Evolutionary conservation across 2,113 vertebrate genomes (phyloP).

Genomic region (Thunnus thynnus): DNA sequence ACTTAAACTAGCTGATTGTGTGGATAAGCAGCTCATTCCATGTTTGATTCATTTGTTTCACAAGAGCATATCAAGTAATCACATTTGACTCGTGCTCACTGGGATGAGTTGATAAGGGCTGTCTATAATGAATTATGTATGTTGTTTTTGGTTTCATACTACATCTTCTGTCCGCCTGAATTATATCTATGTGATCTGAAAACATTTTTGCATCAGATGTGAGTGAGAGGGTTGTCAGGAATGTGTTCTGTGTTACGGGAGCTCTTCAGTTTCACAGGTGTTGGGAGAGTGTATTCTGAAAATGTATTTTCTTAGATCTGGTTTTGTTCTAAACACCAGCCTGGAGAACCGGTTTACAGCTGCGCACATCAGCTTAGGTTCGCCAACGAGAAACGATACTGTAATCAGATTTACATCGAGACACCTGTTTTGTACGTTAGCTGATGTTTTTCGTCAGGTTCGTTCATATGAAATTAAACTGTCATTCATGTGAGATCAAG

Average conservation of each 20-base stretch:
- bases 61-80: neutral
- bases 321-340: slow-evolving; percentile 34
- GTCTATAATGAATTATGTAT: slow-evolving; percentile 13
- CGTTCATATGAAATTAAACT: neutral
- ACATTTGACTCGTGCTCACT: neutral
- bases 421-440: slow-evolving; percentile 13
- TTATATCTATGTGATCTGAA: neutral
- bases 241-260: slow-evolving; percentile 1
- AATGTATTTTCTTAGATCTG: slow-evolving; percentile 14
- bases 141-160: slow-evolving; percentile 13
- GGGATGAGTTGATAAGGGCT: slow-evolving; percentile 43
- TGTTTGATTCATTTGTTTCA: slow-evolving; percentile 7
- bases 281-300: neutral
- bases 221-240: neutral
- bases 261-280: neutral
- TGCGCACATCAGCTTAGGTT: slow-evolving; percentile 5
- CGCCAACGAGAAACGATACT: neutral
- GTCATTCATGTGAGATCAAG: neutral
- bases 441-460: slow-evolving; percentile 13
- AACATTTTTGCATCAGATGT: neutral
- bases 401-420: slow-evolving; percentile 2
- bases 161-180: slow-evolving; percentile 4
- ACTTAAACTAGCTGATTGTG: slow-evolving; percentile 19
- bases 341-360: slow-evolving; percentile 2
- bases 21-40: slow-evolving; percentile 7